Evolutionary conservation across 1,140 invertebrate genomes (phyloP).

Genomic region (Apis dorsata): DNA sequence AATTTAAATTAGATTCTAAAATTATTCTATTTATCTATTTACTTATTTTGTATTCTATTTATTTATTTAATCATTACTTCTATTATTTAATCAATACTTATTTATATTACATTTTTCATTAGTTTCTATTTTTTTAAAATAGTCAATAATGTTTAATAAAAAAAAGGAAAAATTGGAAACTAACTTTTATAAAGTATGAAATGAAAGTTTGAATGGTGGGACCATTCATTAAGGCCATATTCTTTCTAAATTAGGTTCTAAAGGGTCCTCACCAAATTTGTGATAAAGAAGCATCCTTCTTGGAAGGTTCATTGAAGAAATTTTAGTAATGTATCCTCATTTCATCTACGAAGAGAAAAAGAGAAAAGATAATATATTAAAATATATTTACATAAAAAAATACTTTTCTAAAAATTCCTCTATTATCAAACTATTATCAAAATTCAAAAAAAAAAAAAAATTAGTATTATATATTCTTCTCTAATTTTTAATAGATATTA

Average conservation of each 20-base stretch:
- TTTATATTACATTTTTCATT: no score
- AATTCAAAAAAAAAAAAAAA: background rate
- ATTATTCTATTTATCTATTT: no score
- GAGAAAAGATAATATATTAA: no score
- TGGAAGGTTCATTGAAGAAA: slow-evolving; percentile 34
- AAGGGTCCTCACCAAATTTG: no score
- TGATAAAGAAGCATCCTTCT: slow-evolving; percentile 1
- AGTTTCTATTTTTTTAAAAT: no score
- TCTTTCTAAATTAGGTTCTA: background rate
- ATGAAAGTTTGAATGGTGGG: background rate
- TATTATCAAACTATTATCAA: no score
- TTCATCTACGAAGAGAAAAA: background rate
- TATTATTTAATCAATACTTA: no score
- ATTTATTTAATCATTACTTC: no score
- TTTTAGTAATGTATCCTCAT: background rate
- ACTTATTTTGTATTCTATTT: no score
- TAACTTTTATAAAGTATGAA: background rate
- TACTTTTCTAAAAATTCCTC: background rate
- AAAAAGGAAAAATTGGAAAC: no score
- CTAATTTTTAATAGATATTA: background rate
- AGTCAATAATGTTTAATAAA: no score
- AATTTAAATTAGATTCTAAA: no score
- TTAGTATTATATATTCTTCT: background rate
- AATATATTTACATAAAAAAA: background rate
- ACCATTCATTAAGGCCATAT: background rate